These are phyloP conservation scores for Cinclus cinclus DNA, from an alignment of 2,113 vertebrate species.

Conservation along the genomic window DNA sequence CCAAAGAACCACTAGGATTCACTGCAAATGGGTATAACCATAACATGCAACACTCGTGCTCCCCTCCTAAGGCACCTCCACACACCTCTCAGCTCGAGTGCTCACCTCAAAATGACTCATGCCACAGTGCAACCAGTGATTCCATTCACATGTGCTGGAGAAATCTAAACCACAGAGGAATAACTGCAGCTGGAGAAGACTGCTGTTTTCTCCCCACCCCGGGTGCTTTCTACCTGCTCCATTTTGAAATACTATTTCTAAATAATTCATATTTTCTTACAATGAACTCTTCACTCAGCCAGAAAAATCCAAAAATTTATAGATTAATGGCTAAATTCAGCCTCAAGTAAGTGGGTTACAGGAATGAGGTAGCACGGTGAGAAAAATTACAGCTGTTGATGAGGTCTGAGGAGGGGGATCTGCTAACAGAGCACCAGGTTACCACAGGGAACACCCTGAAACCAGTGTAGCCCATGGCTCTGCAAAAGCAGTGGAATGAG, in stretches of 20 bases:
- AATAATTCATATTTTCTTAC: background rate
- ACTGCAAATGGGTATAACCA: background rate
- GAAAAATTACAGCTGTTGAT: background rate
- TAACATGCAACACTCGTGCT: background rate
- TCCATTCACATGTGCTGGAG: background rate
- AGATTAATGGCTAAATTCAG: background rate
- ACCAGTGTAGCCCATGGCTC: background rate
- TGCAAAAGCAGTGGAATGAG: background rate
- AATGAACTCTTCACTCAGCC: background rate
- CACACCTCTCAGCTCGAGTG: background rate
- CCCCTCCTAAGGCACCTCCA: background rate
- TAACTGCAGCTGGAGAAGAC: background rate
- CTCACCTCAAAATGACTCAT: background rate
- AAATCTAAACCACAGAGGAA: background rate
- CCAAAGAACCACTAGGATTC: background rate
- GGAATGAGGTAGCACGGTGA: background rate
- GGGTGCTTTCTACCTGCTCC: background rate
- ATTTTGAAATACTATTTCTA: background rate
- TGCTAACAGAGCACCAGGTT: background rate
- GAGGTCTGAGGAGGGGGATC: background rate
- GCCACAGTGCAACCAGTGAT: background rate
- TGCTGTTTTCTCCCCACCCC: background rate
- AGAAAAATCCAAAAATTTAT: background rate
- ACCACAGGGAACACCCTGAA: background rate
- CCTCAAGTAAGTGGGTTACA: background rate